These are phyloP conservation scores for Synaphobranchus kaupii DNA, from an alignment of 2,797 vertebrate genomes.

Conservation along the genomic window DNA sequence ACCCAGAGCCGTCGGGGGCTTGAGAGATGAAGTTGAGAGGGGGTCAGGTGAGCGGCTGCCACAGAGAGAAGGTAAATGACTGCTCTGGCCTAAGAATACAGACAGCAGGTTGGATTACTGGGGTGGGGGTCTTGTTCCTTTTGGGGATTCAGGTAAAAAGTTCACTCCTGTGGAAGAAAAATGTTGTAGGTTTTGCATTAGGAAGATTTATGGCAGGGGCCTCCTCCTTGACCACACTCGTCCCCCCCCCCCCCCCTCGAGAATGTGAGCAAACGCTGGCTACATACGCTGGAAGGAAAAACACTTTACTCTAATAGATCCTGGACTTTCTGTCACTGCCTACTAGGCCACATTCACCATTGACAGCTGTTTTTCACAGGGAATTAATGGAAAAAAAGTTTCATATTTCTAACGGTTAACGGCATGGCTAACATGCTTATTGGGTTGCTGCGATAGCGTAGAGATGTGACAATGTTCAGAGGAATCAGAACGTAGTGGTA, in stretches of 20 bases:
- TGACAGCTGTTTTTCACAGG: neutral
- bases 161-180: neutral
- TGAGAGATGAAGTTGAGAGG: neutral
- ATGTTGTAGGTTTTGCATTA: neutral
- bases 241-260: neutral
- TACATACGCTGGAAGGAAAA: neutral
- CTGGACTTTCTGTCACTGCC: neutral
- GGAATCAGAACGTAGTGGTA: neutral
- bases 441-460: neutral
- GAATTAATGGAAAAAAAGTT: neutral
- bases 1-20: neutral
- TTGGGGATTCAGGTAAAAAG: constrained; percentile 18
- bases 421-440: neutral
- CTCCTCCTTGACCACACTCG: constrained; percentile 6
- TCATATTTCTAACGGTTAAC: neutral
- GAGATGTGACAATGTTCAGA: neutral
- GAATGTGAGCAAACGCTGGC: neutral
- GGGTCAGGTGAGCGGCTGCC: neutral
- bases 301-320: neutral
- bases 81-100: neutral
- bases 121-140: neutral
- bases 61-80: neutral
- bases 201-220: constrained; percentile 6
- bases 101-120: neutral
- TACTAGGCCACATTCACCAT: neutral